A percentile compares a stretch with the other conserved stretches of the same genome.
phyloP scores from a whole-genome alignment of 1,140 invertebrate genomes.

The Ceratina calcarata region DNA sequence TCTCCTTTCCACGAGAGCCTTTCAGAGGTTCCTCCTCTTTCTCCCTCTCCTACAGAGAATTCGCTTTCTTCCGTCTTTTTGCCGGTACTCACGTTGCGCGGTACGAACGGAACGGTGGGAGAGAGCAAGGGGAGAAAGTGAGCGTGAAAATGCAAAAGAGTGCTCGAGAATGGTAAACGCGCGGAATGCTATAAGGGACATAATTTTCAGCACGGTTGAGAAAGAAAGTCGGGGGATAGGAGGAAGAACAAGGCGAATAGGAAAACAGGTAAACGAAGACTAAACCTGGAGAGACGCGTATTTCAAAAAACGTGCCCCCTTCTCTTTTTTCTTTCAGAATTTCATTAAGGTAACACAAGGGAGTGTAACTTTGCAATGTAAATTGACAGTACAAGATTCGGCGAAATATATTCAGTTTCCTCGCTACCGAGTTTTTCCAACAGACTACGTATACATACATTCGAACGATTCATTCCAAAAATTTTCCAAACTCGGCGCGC shows the following conservation, averaged over 20 bases:
- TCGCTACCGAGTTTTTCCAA: not conserved
- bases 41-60: not conserved
- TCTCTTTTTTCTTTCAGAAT: not conserved
- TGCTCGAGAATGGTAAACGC: slow-evolving; percentile 41
- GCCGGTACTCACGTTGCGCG: slow-evolving; percentile 7
- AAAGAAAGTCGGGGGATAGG: not conserved
- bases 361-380: not conserved
- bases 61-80: slow-evolving; percentile 38
- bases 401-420: too few species aligned
- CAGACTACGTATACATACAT: too few species aligned
- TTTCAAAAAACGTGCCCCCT: not conserved
- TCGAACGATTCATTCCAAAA: not conserved
- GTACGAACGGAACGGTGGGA: not conserved
- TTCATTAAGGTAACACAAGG: slow-evolving; percentile 18
- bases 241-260: not conserved
- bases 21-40: not conserved
- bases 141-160: slow-evolving; percentile 36
- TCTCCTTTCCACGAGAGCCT: slow-evolving; percentile 3
- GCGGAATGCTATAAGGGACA: slow-evolving; percentile 36
- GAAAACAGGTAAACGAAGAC: not conserved
- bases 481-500: not conserved
- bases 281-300: not conserved
- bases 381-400: not conserved
- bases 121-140: slow-evolving; percentile 16
- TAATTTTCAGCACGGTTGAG: slow-evolving; percentile 22